Percentiles rank a stretch among this genome's conserved stretches.
phyloP scores from a whole-genome alignment of 2,888 invertebrate genomes.

The Tortricodes alternella region DNA sequence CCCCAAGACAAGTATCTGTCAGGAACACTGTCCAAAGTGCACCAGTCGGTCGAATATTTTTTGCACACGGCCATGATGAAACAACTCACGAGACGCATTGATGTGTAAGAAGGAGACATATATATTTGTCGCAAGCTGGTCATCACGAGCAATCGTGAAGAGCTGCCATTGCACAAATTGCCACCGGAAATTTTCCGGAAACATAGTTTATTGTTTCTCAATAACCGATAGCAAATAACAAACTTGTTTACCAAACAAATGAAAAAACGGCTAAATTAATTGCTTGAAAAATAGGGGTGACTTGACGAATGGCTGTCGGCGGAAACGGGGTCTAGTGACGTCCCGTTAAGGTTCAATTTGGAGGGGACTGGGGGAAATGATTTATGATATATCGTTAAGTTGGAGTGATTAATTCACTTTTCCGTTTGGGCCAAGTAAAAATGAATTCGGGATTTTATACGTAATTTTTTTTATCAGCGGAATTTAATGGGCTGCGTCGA shows the following conservation, averaged over 20 bases:
- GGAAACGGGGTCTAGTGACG: slow-evolving; percentile 32
- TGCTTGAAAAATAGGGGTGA: slow-evolving; percentile 34
- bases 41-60: too few species aligned
- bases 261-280: slow-evolving; percentile 34
- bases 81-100: too few species aligned
- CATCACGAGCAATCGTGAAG: too few species aligned
- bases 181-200: neutral
- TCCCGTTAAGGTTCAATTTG: slow-evolving; percentile 42
- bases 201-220: slow-evolving; percentile 4
- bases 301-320: slow-evolving; percentile 23
- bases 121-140: too few species aligned
- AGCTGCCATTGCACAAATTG: too few species aligned
- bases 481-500: too few species aligned
- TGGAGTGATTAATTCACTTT: slow-evolving; percentile 56
- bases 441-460: too few species aligned
- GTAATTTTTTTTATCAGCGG: too few species aligned
- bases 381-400: slow-evolving; percentile 60
- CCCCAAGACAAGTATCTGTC: too few species aligned
- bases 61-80: too few species aligned
- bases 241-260: slow-evolving; percentile 22
- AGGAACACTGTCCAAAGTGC: too few species aligned
- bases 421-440: slow-evolving; percentile 31
- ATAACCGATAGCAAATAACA: slow-evolving; percentile 25
- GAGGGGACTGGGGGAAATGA: slow-evolving; percentile 41
- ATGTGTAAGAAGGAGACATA: too few species aligned